Evolutionary conservation across 2,888 invertebrate species (phyloP).

Genomic region (Cepaea hortensis): DNA sequence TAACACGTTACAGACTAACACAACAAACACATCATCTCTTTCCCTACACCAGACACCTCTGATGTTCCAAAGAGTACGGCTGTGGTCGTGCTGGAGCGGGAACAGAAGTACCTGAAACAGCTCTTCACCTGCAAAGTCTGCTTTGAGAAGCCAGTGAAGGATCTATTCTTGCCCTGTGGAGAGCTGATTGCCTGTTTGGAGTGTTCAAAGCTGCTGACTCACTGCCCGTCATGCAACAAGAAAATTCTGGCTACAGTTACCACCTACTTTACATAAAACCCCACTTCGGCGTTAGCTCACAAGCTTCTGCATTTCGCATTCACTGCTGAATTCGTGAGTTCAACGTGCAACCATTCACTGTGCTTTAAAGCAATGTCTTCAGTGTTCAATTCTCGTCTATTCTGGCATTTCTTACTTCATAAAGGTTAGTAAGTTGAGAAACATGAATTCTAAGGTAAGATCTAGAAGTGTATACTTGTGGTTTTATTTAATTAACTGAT

Average conservation of each 20-base stretch:
- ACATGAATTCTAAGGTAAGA: no score
- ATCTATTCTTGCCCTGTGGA: constrained; percentile 29
- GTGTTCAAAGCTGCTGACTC: constrained; percentile 27
- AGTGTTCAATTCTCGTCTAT: no score
- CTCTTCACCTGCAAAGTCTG: constrained; percentile 29
- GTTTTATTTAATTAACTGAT: no score
- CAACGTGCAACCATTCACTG: no score
- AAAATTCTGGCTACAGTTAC: constrained; percentile 38
- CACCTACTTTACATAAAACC: constrained; percentile 22
- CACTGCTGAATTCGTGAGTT: no score
- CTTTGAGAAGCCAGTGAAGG: neutral
- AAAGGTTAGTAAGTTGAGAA: no score
- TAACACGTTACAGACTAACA: no score
- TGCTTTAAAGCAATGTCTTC: no score
- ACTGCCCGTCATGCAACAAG: constrained; percentile 39
- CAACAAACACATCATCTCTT: neutral
- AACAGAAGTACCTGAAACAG: constrained; percentile 1
- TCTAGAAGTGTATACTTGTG: no score
- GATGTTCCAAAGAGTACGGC: neutral
- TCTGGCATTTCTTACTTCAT: no score
- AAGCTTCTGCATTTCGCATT: no score
- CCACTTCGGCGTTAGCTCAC: no score
- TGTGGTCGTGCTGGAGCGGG: neutral
- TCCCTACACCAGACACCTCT: neutral
- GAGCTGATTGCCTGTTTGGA: constrained; percentile 36